These are phyloP conservation scores for Cherax quadricarinatus DNA, from an alignment of 1,140 invertebrate species.

Conservation along the genomic window DNA sequence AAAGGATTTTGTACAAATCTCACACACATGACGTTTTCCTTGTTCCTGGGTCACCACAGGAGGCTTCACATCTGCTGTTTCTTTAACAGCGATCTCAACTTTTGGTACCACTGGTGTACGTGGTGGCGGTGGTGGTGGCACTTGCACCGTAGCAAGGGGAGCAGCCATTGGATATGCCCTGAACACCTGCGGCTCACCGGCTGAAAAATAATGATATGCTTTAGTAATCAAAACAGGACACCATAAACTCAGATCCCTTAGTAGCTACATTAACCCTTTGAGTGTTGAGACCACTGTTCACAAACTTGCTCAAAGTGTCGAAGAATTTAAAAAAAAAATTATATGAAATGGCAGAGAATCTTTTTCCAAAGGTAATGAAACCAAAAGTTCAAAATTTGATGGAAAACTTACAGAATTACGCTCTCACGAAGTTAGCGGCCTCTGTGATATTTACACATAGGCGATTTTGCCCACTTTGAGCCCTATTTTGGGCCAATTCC, in stretches of 20 bases:
- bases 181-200: conserved; percentile 52
- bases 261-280: neutral
- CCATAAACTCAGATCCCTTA: neutral
- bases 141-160: conserved; percentile 14
- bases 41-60: neutral
- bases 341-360: no score
- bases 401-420: no score
- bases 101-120: neutral
- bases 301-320: no score
- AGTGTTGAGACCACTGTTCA: no score
- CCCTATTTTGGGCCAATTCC: no score
- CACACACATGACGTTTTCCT: conserved; percentile 39
- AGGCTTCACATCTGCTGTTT: neutral
- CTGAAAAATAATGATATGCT: neutral
- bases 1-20: conserved; percentile 52
- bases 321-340: no score
- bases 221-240: neutral
- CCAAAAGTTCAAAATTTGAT: no score
- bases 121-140: neutral
- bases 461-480: no score
- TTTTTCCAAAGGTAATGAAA: no score
- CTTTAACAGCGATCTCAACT: neutral
- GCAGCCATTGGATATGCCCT: conserved; percentile 56
- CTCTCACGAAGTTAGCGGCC: no score
- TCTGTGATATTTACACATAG: no score